Base-by-base conservation (phyloP, 2,113 vertebrate species). In the Apodemus sylvaticus region DNA sequence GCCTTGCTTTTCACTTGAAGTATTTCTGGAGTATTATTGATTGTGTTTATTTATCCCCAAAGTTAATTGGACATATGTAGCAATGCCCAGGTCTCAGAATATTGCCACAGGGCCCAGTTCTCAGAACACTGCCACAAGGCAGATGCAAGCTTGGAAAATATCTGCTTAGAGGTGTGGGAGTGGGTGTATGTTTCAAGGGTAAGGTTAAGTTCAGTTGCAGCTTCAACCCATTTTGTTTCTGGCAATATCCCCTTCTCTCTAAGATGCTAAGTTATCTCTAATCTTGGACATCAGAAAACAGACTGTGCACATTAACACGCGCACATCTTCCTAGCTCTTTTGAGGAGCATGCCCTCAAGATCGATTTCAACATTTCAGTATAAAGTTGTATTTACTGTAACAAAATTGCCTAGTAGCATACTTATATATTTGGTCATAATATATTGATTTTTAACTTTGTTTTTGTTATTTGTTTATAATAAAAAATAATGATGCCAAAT, bases 401-500 rank as follows among this genome's bases (percentile, higher is more conserved):
- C 53, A 79, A 96, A 82, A 96, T 55, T 94, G 77, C 85, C 60
- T 83, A 55, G n/a, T 81, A 53, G 81, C 62, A 53, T 48, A 89
- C 97, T 96, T 96, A 95, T 91, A 81, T 64, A 53, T 95, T 97
- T 96, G 87, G 95, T 74, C 89, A 42, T 48, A 97, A 70, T 94
- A 85, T 90, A 97, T 96, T 95, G 95, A 93, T 91, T 94, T 87
- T 34, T 96, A 95, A 97, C 97, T 95, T 39, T 89, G 81, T 76
- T 98, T 98, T 96, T 94, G 76, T 60, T 90, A 83, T 87, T 94
- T 90, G 76, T 88, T 95, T 14, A 45, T 98, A 97, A 98, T 97
- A 97, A 98, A 98, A 98, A 98, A 98, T 90, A 97, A 98, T 87
- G 97, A 96, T 97, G 96, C 88, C 94, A 93, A 97, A 97, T 86